Evolutionary conservation across 1,140 invertebrate genomes (phyloP), one percentile per base, ranked within the genome.

Genomic region (Lasaia peninsularis): DNA sequence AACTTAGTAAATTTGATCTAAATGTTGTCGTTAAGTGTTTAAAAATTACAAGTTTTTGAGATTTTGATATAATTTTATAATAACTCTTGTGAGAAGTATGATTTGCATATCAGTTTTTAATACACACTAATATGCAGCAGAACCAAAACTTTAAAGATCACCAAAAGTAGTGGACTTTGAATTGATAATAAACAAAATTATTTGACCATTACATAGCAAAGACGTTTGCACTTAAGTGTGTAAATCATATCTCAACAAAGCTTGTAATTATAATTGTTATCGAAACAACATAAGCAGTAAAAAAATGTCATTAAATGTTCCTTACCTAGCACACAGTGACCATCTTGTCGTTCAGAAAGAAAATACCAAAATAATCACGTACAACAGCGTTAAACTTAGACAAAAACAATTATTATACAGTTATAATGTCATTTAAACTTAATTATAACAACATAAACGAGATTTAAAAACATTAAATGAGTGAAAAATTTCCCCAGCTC

Each of bases 391-490:
- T 69, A 71, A 74, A 75, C 68, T 68, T 72, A 63, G 69, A 79
- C 72, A 58, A 71, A 64, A 75, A 75, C 65, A 67, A 67, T 62
- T 73, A 70, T 58, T 63, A 62, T 63, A 78, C 66, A 75, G 58
- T 61, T 61, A 73, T 56, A 62, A 73, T 56, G 69, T 65, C 63
- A 71, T 61, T 65, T 63, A 75, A 80, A 79, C 64, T 73, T 72
- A 73, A 71, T 60, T 67, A 65, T 52, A 78, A 73, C 69, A 78
- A 70, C 56, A 55, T 63, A 68, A 62, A 64, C 52, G 21, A 49
- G 63, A 71, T 63, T 74, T 64, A 58, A 67, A 75, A 78, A 78
- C 73, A 75, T 73, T 67, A 73, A 63, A 73, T 57, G 24, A 51
- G 58, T 59, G 63, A 67, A 73, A 76, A 77, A 71, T 76, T 62